Evolutionary conservation across 2,888 invertebrate genomes (phyloP).

Genomic region (Clunio marinus): DNA sequence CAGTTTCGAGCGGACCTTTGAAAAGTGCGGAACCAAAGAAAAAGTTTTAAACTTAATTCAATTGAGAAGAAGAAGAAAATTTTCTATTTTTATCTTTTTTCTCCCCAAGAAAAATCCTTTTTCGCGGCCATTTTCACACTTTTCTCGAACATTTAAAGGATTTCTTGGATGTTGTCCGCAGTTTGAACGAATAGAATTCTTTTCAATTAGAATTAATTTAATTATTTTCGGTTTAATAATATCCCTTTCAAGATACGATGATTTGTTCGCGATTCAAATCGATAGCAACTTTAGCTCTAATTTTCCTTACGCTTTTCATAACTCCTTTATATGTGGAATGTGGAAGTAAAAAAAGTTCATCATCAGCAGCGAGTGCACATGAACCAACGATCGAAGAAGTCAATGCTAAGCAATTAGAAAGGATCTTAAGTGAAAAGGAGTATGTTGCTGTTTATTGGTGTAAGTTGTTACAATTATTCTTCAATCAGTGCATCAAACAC

Average conservation of each 20-base stretch:
- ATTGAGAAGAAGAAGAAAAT: conserved; percentile 35
- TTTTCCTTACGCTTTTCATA: conserved; percentile 48
- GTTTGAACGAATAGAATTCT: conserved; percentile 8
- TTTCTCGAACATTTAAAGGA: conserved; percentile 31
- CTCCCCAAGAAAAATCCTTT: conserved; percentile 34
- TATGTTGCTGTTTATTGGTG: conserved; percentile 95
- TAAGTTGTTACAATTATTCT: too few relatives aligned
- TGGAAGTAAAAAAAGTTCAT: conserved; percentile 49
- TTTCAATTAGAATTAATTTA: conserved; percentile 22
- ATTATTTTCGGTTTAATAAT: not conserved
- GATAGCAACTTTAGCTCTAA: conserved; percentile 49
- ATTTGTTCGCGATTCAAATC: conserved; percentile 52
- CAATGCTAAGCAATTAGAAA: conserved; percentile 86
- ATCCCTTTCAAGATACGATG: conserved; percentile 41
- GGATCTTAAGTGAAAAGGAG: conserved; percentile 84
- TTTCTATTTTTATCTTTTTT: conserved; percentile 38
- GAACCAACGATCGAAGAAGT: conserved; percentile 89
- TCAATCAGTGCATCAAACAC: conserved; percentile 2
- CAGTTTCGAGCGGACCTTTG: conserved; percentile 54
- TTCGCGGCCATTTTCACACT: conserved; percentile 35
- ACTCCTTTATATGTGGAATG: conserved; percentile 51
- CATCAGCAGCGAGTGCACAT: conserved; percentile 50
- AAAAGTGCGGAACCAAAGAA: conserved; percentile 50
- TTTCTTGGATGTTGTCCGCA: conserved; percentile 40
- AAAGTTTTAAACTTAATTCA: conserved; percentile 31